A percentile compares a stretch with the other conserved stretches of the same genome.
Evolutionary conservation across 2,797 vertebrate genomes (phyloP).

Genomic region (Darevskia mixta): DNA sequence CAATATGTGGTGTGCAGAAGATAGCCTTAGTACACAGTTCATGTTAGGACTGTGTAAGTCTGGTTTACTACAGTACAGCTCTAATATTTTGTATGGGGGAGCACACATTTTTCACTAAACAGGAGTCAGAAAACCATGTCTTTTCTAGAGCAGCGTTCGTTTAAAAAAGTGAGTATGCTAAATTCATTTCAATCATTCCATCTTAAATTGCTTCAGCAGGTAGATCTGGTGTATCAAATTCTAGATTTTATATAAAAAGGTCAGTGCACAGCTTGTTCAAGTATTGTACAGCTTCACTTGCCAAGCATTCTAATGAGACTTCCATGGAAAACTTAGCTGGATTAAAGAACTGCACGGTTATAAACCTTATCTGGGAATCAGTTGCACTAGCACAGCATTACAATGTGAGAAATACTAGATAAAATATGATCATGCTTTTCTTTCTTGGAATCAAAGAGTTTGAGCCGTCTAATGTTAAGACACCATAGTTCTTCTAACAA

Average conservation of each 20-base stretch:
- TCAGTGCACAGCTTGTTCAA: slow-evolving; percentile 25
- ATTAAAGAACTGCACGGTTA: neutral
- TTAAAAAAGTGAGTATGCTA: slow-evolving; percentile 38
- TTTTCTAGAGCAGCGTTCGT: slow-evolving; percentile 53
- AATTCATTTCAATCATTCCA: slow-evolving; percentile 42
- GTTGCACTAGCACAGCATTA: neutral
- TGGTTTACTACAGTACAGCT: slow-evolving; percentile 51
- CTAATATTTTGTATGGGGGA: neutral
- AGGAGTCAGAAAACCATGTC: slow-evolving; percentile 41
- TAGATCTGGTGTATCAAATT: slow-evolving; percentile 40
- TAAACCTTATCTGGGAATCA: neutral
- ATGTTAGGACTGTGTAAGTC: slow-evolving; percentile 22
- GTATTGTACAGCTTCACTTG: neutral
- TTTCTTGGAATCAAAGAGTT: slow-evolving; percentile 2
- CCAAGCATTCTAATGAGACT: slow-evolving; percentile 24
- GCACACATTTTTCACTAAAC: slow-evolving; percentile 51
- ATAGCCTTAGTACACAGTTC: slow-evolving; percentile 34
- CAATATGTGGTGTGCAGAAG: neutral
- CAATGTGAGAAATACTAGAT: neutral
- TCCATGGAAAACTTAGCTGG: neutral
- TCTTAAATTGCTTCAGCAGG: slow-evolving; percentile 47
- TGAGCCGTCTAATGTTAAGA: neutral
- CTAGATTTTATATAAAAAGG: slow-evolving; percentile 54
- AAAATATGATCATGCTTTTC: too few species aligned
- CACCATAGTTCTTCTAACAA: neutral